Base-by-base conservation (phyloP, 1,140 invertebrate genomes). In the Pachyrhynchus sulphureomaculatus region DNA sequence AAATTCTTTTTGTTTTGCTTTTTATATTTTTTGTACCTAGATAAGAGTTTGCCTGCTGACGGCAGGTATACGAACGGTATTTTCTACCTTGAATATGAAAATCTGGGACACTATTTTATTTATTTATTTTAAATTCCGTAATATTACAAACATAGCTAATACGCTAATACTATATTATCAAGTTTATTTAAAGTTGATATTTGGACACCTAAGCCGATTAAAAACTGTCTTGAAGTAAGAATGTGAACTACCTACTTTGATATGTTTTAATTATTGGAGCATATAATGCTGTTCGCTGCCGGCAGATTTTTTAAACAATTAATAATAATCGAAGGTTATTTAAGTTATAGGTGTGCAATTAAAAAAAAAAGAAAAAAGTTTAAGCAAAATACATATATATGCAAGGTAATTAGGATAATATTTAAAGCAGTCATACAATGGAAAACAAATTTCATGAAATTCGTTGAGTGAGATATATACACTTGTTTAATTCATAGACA, bases 21-120 rank as follows among this genome's bases (percentile, higher is more conserved):
- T 42, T 36, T 45, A 29, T 54, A 57, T 62, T 66, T 62, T 62
- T 68, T 69, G 47, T 66, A 59, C 67, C 67, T 56, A 68, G 64
- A 68, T 68, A 68, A 65, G 53, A 56, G 18, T 39, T 53, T 49
- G 44, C 42, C 37, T 32, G 54, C 45, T 57, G 65, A 52, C 51
- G 33, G 45, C 39, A 41, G 53, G 20, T 13, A 15, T 32, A 37
- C 23, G 48, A 56, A 57, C 54, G 54, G 54, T 57, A 57, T 47
- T 57, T 42, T 57, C 53, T 37, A 51, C 58, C 59, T 65, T 56
- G 55, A 34, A 63, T 55, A 48, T 48, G 45, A 37, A 53, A 64
- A 64, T 59, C 56, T 64, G 23, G 62, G 47, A 47, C 62, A 45
- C 13, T 41, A 33, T 48, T 23, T 47, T 36, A 41, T 26, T 4